A percentile compares a stretch with the other conserved stretches of the same genome.
Evolutionary conservation across 2,797 vertebrate genomes (phyloP).

Genomic region (Acrossocheilus fasciatus): DNA sequence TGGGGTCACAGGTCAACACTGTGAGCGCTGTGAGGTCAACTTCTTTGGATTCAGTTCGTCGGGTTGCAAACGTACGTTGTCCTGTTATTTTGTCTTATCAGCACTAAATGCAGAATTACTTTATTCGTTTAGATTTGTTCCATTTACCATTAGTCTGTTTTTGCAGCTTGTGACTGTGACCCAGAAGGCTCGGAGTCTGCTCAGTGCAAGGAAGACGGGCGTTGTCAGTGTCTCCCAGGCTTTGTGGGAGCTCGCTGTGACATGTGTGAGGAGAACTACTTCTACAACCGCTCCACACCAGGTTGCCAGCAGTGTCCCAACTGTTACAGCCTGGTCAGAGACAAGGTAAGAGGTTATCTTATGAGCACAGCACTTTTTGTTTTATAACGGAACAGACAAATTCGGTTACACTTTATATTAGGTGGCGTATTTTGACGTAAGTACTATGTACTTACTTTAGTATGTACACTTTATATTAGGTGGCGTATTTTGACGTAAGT

Average conservation of each 20-base stretch:
- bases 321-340: constrained; percentile 93
- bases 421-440: too few species aligned
- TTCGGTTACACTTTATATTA: too few species aligned
- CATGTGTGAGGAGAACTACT: constrained; percentile 98
- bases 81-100: not conserved
- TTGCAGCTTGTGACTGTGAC: constrained; percentile 93
- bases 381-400: not conserved
- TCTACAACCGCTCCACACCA: constrained; percentile 92
- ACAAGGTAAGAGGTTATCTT: constrained; percentile 82
- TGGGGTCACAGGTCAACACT: constrained; percentile 85
- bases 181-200: constrained; percentile 86
- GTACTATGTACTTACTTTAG: too few species aligned
- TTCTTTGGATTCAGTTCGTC: constrained; percentile 93
- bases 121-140: not conserved
- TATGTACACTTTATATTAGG: too few species aligned
- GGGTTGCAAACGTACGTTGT: constrained; percentile 92
- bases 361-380: not conserved
- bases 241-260: constrained; percentile 92
- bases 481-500: too few species aligned
- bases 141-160: not conserved
- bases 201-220: constrained; percentile 89
- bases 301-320: constrained; percentile 96
- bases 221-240: constrained; percentile 89
- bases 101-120: not conserved
- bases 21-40: constrained; percentile 89